phyloP scores from a whole-genome alignment of 2,797 vertebrate species.

The Phyllotis vaccarum region DNA sequence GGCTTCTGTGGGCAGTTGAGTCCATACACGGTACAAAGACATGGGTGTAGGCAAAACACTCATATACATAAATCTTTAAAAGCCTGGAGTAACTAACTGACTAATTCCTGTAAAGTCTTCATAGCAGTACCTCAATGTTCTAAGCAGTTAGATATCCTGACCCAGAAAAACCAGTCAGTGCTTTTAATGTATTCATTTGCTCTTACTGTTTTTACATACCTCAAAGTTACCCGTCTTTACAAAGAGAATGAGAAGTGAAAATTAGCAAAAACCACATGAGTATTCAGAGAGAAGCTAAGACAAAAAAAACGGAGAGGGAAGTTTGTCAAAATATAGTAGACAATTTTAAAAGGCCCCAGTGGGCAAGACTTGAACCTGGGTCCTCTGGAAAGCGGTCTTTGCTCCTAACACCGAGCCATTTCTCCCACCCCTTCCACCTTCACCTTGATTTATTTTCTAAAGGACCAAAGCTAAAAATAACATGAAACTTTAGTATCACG shows the following conservation, averaged over 20 bases:
- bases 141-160: background rate
- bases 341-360: background rate
- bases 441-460: background rate
- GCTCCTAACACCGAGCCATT: no score
- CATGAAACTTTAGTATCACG: background rate
- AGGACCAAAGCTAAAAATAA: background rate
- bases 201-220: background rate
- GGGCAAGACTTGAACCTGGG: background rate
- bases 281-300: background rate
- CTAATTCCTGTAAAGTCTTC: background rate
- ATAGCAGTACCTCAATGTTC: background rate
- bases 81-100: background rate
- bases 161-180: background rate
- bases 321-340: background rate
- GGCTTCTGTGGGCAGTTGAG: background rate
- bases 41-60: background rate
- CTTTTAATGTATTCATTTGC: slow-evolving; percentile 4
- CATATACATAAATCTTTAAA: background rate
- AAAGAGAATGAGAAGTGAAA: slow-evolving; percentile 53
- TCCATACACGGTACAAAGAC: background rate
- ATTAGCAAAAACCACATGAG: background rate
- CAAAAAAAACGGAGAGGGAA: background rate
- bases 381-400: no score
- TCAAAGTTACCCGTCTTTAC: slow-evolving; percentile 42
- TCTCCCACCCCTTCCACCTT: no score